A percentile compares a stretch with the other conserved stretches of the same genome.
phyloP scores from a whole-genome alignment of 2,113 vertebrate species.

The Chaenogobius annularis region DNA sequence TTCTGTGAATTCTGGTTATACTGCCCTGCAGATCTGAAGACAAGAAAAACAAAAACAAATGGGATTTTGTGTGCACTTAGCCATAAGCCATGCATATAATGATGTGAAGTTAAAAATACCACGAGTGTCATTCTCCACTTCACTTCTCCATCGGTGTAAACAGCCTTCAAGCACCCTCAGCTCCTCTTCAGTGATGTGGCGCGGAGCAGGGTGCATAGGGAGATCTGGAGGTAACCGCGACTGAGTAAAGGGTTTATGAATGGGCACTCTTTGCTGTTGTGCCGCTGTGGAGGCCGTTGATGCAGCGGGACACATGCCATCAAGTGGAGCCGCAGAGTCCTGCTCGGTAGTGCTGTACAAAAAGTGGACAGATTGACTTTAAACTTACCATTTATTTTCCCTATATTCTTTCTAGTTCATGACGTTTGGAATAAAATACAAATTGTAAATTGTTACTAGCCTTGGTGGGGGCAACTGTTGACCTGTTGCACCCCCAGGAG shows the following conservation, averaged over 20 bases:
- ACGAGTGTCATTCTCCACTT: conserved; percentile 95
- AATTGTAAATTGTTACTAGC: conserved; percentile 62
- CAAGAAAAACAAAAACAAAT: not conserved
- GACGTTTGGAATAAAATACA: not conserved
- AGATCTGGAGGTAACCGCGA: conserved; percentile 91
- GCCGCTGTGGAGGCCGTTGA: conserved; percentile 68
- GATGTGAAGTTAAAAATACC: conserved; percentile 69
- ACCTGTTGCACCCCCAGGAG: conserved; percentile 78
- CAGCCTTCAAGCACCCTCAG: conserved; percentile 90
- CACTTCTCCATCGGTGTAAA: conserved; percentile 96
- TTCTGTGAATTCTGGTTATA: conserved; percentile 94
- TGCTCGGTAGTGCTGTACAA: conserved; percentile 82
- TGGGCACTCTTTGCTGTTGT: conserved; percentile 81
- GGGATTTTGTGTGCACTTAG: not conserved
- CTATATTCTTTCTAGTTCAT: not conserved
- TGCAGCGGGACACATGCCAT: conserved; percentile 75
- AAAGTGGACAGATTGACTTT: not conserved
- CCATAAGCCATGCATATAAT: not conserved
- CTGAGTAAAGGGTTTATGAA: conserved; percentile 97
- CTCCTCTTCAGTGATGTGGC: conserved; percentile 95
- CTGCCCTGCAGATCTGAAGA: conserved; percentile 91
- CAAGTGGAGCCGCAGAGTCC: conserved; percentile 74
- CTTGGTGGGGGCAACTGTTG: conserved; percentile 80
- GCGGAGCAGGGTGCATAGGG: conserved; percentile 94
- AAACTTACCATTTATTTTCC: not conserved